A percentile compares a stretch with the other conserved stretches of the same genome.
phyloP scores from a whole-genome alignment of 2,888 invertebrate genomes.

The Rhagonycha fulva region DNA sequence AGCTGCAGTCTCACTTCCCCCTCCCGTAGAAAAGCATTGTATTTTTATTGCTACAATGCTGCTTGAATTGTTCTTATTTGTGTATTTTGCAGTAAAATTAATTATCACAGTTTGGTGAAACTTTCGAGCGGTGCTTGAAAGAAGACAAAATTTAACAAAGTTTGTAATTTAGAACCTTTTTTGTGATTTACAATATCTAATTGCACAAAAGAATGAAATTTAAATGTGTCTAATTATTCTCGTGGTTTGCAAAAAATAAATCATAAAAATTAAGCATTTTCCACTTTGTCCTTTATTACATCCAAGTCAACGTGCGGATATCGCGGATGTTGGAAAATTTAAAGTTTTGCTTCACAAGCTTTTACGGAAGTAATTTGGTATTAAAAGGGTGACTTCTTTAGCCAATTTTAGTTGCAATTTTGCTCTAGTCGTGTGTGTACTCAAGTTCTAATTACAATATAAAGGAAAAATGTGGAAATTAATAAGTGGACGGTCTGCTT shows the following conservation, averaged over 20 bases:
- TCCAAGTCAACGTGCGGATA: not conserved
- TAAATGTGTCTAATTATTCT: not conserved
- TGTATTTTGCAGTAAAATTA: not conserved
- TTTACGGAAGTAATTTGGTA: not conserved
- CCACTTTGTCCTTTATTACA: not conserved
- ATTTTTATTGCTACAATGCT: not conserved
- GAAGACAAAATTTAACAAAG: not conserved
- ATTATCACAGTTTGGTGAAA: not conserved
- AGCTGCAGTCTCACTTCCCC: too few relatives aligned
- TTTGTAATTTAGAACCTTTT: not conserved
- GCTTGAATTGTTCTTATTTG: not conserved
- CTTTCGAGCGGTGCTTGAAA: not conserved
- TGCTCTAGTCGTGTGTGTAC: not conserved
- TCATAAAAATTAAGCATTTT: not conserved
- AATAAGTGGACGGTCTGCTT: not conserved
- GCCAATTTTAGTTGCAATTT: not conserved
- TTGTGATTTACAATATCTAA: not conserved
- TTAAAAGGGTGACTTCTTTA: not conserved
- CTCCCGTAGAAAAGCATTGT: not conserved
- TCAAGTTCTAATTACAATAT: not conserved
- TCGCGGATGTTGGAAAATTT: not conserved
- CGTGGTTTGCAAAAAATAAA: not conserved
- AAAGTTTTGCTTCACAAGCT: not conserved
- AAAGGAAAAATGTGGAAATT: not conserved
- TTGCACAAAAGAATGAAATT: not conserved